Base-by-base conservation (phyloP, 1,140 invertebrate genomes). In the Notospermus geniculatus region DNA sequence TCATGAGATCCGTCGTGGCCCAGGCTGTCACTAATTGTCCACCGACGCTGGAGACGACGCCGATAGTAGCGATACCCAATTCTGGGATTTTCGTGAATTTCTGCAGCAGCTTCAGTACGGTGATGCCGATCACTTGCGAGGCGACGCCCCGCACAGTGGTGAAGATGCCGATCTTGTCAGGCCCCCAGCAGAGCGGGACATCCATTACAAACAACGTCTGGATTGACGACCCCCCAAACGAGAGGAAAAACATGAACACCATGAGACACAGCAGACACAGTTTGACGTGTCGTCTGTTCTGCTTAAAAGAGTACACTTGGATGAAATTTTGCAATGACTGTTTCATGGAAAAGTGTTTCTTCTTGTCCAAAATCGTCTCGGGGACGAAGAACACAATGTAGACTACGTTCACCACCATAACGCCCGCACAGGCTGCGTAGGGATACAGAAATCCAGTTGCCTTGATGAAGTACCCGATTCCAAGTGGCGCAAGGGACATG, bases 321-420 rank as follows among this genome's bases (percentile, higher is more conserved):
- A 5, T 7, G n/a, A 50, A 7, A 9, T 50, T 27, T 50, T n/a
- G n/a, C 4, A 50, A 23, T n/a, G n/a, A 27, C 9, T n/a, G 46
- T 9, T 23, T 27, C 4, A 50, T 23, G 4, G 46, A 50, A n/a
- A 50, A 5, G 19, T 4, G 5, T 50, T 27, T 50, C 5, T 5
- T n/a, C 19, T 50, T 23, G 25, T 50, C 46, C 4, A 50, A 5
- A 9, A 50, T 19, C n/a, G 46, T 50, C 25, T 50, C 46, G 4
- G 46, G 46, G 4, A 50, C 46, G 46, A 50, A 50, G n/a, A 50
- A 50, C 46, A 50, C 19, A 23, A 50, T n/a, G 25, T 50, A 50
- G 19, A 50, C 46, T 23, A 50, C n/a, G 4, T 5, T 50, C n/a
- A 50, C 5, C 4, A 5, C n/a, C 46, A 50, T 50, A 9, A 50